These are phyloP conservation scores for Teleiodes luculella DNA, from an alignment of 2,888 invertebrate genomes.

Conservation along the genomic window DNA sequence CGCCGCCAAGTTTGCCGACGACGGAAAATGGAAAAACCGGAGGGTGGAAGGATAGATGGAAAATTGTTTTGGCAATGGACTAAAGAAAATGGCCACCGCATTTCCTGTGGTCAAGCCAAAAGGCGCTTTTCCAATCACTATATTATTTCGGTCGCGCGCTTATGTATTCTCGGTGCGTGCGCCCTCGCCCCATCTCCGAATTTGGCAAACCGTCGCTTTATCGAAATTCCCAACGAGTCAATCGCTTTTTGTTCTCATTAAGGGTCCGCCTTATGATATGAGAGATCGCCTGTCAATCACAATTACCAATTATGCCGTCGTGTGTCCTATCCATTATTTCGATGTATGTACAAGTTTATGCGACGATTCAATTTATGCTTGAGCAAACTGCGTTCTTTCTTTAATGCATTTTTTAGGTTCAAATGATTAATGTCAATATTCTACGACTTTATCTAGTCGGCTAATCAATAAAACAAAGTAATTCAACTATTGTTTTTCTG, in stretches of 20 bases:
- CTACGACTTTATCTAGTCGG: neutral
- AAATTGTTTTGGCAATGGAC: slow-evolving; percentile 68
- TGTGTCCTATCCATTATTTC: neutral
- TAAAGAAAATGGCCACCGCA: slow-evolving; percentile 66
- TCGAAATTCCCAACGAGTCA: slow-evolving; percentile 31
- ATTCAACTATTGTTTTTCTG: neutral
- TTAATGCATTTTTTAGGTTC: neutral
- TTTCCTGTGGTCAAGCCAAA: slow-evolving; percentile 76
- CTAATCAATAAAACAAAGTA: neutral
- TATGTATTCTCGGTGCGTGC: slow-evolving; percentile 54
- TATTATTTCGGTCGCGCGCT: slow-evolving; percentile 45
- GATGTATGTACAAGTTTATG: neutral
- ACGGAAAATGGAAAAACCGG: slow-evolving; percentile 65
- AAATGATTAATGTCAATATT: neutral
- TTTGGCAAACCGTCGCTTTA: slow-evolving; percentile 31
- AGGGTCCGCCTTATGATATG: slow-evolving; percentile 5
- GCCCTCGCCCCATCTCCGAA: slow-evolving; percentile 24
- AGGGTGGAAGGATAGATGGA: slow-evolving; percentile 56
- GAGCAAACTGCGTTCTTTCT: neutral
- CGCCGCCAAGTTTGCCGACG: slow-evolving; percentile 59
- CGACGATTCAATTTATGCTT: neutral
- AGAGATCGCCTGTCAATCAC: slow-evolving; percentile 5
- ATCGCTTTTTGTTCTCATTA: slow-evolving; percentile 34
- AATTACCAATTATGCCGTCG: slow-evolving; percentile 4
- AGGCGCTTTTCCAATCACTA: slow-evolving; percentile 66